Conservation (phyloP, 2,113 vertebrate genomes). For the Caranx melampygus region DNA sequence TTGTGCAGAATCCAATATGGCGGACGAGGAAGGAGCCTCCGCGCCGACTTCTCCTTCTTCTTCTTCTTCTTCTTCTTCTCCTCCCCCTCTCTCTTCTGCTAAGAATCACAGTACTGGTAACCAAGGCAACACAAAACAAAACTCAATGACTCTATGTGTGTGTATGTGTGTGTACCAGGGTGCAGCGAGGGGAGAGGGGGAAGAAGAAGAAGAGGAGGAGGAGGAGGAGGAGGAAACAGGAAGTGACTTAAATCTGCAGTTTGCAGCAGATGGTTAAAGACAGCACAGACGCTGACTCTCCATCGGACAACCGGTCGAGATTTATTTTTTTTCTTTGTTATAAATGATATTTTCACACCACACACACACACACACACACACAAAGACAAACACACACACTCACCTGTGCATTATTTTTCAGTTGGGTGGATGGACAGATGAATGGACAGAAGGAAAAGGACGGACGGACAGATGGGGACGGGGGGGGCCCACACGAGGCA, state of each 20-base stretch:
- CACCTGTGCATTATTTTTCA: constrained; percentile 61
- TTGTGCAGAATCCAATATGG: constrained; percentile 17
- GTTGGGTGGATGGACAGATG: background rate
- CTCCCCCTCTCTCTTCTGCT: constrained; percentile 63
- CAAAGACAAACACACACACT: constrained; percentile 32
- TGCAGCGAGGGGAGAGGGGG: constrained; percentile 8
- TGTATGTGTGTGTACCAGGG: constrained; percentile 2
- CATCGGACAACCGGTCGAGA: constrained; percentile 26
- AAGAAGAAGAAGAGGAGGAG: constrained; percentile 22
- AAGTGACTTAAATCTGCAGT: constrained; percentile 8
- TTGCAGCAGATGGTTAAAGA: constrained; percentile 12
- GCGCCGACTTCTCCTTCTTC: background rate
- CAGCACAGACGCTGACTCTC: constrained; percentile 27
- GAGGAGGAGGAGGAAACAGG: constrained; percentile 18
- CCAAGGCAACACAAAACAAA: too few relatives aligned
- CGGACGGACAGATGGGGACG: background rate
- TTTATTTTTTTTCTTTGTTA: constrained; percentile 61
- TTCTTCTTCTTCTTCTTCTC: constrained; percentile 29
- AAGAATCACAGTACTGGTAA: constrained; percentile 63
- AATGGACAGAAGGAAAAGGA: constrained; percentile 23
- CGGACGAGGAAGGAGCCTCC: constrained; percentile 14
- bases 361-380: constrained; percentile 29
- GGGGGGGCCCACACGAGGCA: background rate
- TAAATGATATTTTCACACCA: constrained; percentile 64
- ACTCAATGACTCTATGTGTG: background rate